A percentile compares a stretch with the other conserved stretches of the same genome.
phyloP scores from a whole-genome alignment of 2,113 vertebrate species.

The Microcebus murinus region DNA sequence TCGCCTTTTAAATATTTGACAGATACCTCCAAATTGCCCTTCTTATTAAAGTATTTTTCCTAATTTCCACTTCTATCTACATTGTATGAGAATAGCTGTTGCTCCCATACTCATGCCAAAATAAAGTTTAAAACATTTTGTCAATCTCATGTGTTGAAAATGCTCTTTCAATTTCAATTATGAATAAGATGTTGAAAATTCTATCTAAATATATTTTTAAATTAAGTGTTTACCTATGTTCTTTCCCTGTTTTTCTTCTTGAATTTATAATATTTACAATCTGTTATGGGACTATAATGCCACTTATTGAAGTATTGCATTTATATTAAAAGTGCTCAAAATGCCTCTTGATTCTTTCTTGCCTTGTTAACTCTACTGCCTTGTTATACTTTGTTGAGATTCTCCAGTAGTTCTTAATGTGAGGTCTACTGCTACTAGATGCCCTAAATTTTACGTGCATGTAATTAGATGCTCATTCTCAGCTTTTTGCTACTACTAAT shows the following conservation, averaged over 20 bases:
- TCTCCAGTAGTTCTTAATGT: neutral
- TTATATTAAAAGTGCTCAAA: neutral
- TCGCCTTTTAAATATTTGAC: neutral
- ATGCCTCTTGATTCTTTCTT: neutral
- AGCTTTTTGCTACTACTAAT: neutral
- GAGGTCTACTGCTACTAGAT: neutral
- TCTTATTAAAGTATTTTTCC: neutral
- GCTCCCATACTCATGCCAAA: neutral
- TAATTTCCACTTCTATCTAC: neutral
- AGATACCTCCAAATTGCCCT: neutral
- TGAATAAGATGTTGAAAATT: neutral
- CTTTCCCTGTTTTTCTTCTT: neutral
- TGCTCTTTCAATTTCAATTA: neutral
- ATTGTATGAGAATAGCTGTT: neutral
- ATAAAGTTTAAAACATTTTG: neutral
- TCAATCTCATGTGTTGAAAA: neutral
- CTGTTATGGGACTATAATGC: neutral
- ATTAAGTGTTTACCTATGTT: neutral
- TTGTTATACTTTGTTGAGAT: neutral
- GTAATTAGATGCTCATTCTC: neutral
- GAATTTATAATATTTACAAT: neutral
- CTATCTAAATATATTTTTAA: neutral
- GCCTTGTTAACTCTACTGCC: neutral
- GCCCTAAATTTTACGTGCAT: neutral
- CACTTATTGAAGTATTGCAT: neutral